Conservation (phyloP, 1,140 invertebrate species). For the Trachymyrmex septentrionalis region DNA sequence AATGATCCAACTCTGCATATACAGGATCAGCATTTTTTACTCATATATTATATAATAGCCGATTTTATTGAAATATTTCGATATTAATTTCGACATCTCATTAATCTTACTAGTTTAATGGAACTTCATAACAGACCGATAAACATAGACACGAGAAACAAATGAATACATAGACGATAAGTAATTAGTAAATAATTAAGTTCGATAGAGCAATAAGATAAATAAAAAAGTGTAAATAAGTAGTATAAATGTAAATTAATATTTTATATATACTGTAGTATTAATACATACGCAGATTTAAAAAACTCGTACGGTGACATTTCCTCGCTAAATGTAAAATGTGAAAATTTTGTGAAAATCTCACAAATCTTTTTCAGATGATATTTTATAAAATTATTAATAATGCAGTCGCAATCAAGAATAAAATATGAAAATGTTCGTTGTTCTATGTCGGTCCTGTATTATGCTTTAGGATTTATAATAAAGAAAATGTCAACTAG, state of each 20-base stretch:
- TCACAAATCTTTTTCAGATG: not conserved
- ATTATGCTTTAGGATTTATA: not conserved
- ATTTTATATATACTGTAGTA: not conserved
- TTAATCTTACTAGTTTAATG: slow-evolving; percentile 26
- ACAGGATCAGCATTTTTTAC: slow-evolving; percentile 1
- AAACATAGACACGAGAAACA: not conserved
- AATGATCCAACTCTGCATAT: not conserved
- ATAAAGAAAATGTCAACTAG: not conserved
- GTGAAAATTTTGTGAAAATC: not conserved
- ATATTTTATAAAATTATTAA: slow-evolving; percentile 6
- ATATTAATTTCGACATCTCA: slow-evolving; percentile 30
- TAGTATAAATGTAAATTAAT: no score
- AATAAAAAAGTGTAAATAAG: not conserved
- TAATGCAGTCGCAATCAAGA: not conserved
- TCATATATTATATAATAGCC: not conserved
- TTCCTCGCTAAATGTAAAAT: no score
- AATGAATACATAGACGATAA: slow-evolving; percentile 15
- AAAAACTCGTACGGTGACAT: not conserved
- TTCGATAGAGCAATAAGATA: not conserved
- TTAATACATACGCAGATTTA: not conserved
- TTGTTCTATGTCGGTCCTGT: not conserved
- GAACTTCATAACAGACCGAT: not conserved
- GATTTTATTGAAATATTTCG: slow-evolving; percentile 8
- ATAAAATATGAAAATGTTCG: not conserved
- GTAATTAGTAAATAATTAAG: not conserved